phyloP scores from a whole-genome alignment of 2,888 invertebrate genomes.

The Byasa hedistus region DNA sequence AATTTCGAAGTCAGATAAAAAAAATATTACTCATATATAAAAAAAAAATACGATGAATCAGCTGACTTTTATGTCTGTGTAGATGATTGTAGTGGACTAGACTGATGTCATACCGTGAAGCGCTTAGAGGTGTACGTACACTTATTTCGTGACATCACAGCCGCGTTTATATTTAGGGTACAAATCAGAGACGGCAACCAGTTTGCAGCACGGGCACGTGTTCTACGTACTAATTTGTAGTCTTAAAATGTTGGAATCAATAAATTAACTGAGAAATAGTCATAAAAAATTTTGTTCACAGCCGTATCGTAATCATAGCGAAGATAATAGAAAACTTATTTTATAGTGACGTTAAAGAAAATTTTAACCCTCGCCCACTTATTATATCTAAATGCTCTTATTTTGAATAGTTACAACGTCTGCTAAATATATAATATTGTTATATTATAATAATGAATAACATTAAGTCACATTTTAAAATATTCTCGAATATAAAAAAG shows the following conservation, averaged over 20 bases:
- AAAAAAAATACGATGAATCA: constrained; percentile 36
- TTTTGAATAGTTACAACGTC: background rate
- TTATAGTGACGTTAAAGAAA: too few relatives aligned
- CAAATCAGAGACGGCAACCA: constrained; percentile 27
- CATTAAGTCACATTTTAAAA: too few relatives aligned
- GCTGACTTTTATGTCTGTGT: constrained; percentile 44
- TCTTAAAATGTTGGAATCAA: constrained; percentile 3
- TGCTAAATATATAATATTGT: background rate
- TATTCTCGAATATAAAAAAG: too few relatives aligned
- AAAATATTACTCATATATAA: constrained; percentile 20
- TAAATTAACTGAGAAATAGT: background rate
- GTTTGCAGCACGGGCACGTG: constrained; percentile 47
- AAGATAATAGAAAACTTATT: background rate
- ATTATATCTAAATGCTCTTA: background rate
- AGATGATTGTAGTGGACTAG: constrained; percentile 56
- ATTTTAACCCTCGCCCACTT: background rate
- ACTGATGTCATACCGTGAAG: constrained; percentile 73
- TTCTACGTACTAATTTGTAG: constrained; percentile 21
- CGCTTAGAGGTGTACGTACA: constrained; percentile 67
- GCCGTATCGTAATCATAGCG: background rate
- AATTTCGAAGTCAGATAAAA: constrained; percentile 29
- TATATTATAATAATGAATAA: too few relatives aligned
- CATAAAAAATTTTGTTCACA: background rate
- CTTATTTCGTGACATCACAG: constrained; percentile 74
- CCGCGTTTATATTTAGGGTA: constrained; percentile 66